Conservation (phyloP, 1,140 invertebrate species). For the Hestina assimilis region DNA sequence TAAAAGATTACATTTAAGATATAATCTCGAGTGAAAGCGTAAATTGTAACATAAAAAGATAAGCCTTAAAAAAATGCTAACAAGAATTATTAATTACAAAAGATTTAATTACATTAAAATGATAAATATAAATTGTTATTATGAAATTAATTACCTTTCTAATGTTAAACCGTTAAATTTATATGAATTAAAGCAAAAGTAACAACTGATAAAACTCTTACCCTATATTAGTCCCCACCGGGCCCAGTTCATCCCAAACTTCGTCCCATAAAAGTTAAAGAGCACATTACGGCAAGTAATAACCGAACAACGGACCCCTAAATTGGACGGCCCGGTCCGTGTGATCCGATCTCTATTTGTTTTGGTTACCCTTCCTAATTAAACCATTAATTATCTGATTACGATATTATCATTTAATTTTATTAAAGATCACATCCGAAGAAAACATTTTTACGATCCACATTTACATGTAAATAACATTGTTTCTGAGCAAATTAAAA, state of each 20-base stretch:
- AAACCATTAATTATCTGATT: conserved; percentile 22
- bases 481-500: no score
- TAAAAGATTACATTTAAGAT: no score
- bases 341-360: conserved; percentile 36
- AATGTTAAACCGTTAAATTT: conserved; percentile 16
- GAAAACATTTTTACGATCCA: background rate
- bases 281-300: conserved; percentile 70
- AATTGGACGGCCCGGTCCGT: conserved; percentile 43
- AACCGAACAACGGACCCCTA: conserved; percentile 52
- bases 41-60: no score
- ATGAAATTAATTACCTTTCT: background rate
- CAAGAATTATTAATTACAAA: no score
- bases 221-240: conserved; percentile 52
- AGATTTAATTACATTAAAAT: background rate
- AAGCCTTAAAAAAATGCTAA: no score
- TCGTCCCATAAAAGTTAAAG: conserved; percentile 68
- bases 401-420: conserved; percentile 3
- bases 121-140: no score
- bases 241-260: conserved; percentile 53
- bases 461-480: no score
- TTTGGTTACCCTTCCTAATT: conserved; percentile 27
- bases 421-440: background rate
- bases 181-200: conserved; percentile 23
- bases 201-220: conserved; percentile 55
- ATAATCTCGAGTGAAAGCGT: no score